Base-by-base conservation (phyloP, 2,113 vertebrate species). In the Taurulus bubalis region DNA sequence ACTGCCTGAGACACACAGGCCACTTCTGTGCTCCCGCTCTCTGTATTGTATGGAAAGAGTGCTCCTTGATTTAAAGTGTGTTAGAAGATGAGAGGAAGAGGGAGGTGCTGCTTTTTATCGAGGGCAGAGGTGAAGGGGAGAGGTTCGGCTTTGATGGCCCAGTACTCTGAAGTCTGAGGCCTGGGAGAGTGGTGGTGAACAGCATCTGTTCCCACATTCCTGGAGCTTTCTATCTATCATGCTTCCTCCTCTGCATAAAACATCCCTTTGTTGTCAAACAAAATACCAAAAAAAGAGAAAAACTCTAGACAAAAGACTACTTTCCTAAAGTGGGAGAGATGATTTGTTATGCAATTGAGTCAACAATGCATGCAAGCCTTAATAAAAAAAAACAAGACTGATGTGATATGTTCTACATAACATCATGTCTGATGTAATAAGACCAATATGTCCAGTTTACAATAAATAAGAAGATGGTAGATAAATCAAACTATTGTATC, bases 141-240 rank as follows among this genome's bases (percentile, higher is more conserved):
- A 84, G 88, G 87, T 84, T 89, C 3, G 2, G 56, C 91, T 94
- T 93, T 93, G 91, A 93, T 87, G 89, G 80, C 71, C 42, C 60
- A 64, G 85, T 82, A 75, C 86, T 84, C 53, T 84, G 76, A 40
- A 66, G 74, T 53, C 71, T 51, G 55, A 77, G 47, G 38, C 58
- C 84, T 71, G 80, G 70, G 75, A 88, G 84, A 84, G 74, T 4
- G 36, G 12, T 38, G 71, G 65, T 12, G 60, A 78, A 24, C 67
- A 78, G 82, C 75, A 79, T 82, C 88, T 87, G 79, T 75, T 80
- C 85, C 87, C 77, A 83, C 80, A 88, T 85, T 75, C 62, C 71
- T 84, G 77, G 1, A 65, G 79, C 36, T 85, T 71, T 71, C 75
- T 60, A 30, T 79, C 26, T 55, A 45, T 42, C 64, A 9, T 30